phyloP scores from a whole-genome alignment of 2,113 vertebrate genomes.

The Probosciger aterrimus region DNA sequence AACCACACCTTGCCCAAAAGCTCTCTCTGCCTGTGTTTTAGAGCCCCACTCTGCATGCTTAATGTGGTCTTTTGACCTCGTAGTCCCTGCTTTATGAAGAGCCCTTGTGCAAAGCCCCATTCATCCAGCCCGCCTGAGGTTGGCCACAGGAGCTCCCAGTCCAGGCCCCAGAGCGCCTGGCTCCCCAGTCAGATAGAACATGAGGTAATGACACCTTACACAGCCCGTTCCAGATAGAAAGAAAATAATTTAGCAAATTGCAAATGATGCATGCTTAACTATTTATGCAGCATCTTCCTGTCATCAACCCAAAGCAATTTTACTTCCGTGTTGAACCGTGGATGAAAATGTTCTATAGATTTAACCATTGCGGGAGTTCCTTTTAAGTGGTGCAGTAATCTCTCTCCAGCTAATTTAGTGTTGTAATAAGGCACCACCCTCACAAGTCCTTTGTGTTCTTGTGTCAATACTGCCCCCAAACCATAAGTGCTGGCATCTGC shows the following conservation, averaged over 20 bases:
- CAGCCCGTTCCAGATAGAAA: conserved; percentile 52
- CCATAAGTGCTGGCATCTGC: conserved; percentile 65
- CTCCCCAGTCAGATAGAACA: background rate
- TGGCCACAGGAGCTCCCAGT: background rate
- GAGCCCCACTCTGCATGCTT: background rate
- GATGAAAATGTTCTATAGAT: conserved; percentile 64
- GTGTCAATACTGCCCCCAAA: conserved; percentile 70
- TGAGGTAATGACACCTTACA: conserved; percentile 54
- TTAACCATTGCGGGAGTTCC: conserved; percentile 61
- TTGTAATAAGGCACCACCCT: conserved; percentile 67
- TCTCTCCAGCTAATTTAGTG: conserved; percentile 61
- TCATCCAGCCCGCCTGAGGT: background rate
- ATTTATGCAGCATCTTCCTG: conserved; percentile 70
- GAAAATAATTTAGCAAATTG: conserved; percentile 67
- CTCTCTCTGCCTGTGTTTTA: background rate
- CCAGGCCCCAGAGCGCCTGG: background rate
- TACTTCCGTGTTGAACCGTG: conserved; percentile 60
- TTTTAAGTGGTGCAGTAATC: conserved; percentile 62
- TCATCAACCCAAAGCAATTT: conserved; percentile 69
- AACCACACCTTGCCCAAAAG: background rate
- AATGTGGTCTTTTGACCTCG: background rate
- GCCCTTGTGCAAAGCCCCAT: background rate
- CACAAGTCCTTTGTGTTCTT: conserved; percentile 61
- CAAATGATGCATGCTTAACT: conserved; percentile 68
- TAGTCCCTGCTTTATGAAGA: background rate